Evolutionary conservation across 1,140 invertebrate genomes (phyloP), one percentile per base, ranked within the genome.

Genomic region (Harpegnathos saltator): DNA sequence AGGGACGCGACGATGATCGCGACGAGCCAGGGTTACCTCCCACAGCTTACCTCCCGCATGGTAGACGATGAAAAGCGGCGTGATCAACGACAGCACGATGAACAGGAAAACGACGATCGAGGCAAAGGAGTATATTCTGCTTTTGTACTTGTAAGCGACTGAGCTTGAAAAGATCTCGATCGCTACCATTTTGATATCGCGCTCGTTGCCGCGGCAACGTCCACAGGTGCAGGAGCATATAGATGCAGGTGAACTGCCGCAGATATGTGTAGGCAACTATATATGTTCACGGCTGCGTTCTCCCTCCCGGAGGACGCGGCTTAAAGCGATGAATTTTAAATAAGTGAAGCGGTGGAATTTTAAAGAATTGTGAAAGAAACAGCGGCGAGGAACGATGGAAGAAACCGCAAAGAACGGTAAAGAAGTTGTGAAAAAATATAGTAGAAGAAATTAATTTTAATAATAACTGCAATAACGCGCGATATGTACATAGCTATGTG

Each of bases 161-260:
- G 91, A 89, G 61, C 85, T 92, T 29, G 93, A 92, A 88, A 93
- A 94, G 85, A 94, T 90, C 84, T 93, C 87, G 19, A 94, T 73
- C 24, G 85, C 87, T 73, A 89, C 80, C 92, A 93, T 85, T 58
- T 66, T 66, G 52, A 80, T 74, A 52, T 4, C 17, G 72, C 58
- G 62, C 17, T 33, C 56, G 82, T 88, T 78, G 17, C 48, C 80
- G 50, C 72, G 65, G 62, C 52, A 90, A 84, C 63, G 19, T 44
- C 50, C 58, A 68, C 48, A 80, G 19, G 17, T 59, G 22, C 33
- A 17, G 33, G 19, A 68, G 29, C 33, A 1, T 68, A 14, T 26
- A 69, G 17, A 78, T 2, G 14, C 61, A 54, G 19, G 48, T 66
- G 48, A 11, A 54, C 19, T 24, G 48, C 44, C 52, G 73, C 22